Conservation (phyloP, 1,140 invertebrate genomes). For the Drosophila pectinifera region DNA sequence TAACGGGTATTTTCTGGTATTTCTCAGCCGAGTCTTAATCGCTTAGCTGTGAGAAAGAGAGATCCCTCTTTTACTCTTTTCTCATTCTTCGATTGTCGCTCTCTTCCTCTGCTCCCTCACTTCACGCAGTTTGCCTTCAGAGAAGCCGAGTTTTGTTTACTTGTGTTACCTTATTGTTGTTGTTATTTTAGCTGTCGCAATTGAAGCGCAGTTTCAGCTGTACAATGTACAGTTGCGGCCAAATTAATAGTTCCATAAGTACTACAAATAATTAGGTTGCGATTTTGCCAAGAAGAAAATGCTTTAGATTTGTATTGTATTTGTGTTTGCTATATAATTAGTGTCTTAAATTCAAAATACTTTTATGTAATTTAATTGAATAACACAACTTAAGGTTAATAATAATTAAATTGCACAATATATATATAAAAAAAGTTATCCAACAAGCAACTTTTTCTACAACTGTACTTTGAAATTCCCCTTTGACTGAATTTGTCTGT, state of each 20-base stretch:
- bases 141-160: slow-evolving; percentile 50
- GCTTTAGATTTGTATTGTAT: no score
- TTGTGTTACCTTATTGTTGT: slow-evolving; percentile 14
- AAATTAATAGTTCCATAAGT: neutral
- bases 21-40: neutral
- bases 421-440: neutral
- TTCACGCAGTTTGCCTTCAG: slow-evolving; percentile 45
- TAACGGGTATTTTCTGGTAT: neutral
- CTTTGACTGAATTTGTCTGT: neutral
- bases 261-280: no score
- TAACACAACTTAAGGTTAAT: no score
- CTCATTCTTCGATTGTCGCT: neutral
- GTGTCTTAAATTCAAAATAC: neutral
- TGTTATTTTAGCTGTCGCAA: slow-evolving; percentile 49
- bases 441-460: neutral
- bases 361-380: no score
- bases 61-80: slow-evolving; percentile 15
- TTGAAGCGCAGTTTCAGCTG: slow-evolving; percentile 64
- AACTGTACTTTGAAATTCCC: neutral
- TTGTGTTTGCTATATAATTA: no score
- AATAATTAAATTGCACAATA: neutral
- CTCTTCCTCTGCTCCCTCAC: neutral
- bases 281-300: no score
- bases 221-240: neutral
- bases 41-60: slow-evolving; percentile 3